Conservation (phyloP, 2,113 vertebrate genomes). For the Pelodiscus sinensis region DNA sequence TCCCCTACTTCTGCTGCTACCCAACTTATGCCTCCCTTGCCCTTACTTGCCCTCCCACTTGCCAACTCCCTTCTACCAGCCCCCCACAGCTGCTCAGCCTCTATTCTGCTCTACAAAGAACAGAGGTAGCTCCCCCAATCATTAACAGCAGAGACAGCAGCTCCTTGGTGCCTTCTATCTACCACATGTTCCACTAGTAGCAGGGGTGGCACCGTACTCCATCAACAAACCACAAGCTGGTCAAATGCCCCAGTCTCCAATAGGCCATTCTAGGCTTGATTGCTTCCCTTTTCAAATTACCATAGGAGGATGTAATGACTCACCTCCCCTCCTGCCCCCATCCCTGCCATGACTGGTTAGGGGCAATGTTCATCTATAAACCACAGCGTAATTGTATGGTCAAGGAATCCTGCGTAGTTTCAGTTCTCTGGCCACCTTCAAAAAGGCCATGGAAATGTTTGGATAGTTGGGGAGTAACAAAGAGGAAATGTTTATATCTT, state of each 20-base stretch:
- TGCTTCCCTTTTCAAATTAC: background rate
- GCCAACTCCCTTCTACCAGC: too few species aligned
- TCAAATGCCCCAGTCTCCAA: background rate
- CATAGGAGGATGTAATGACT: background rate
- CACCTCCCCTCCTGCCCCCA: background rate
- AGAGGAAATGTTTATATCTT: background rate
- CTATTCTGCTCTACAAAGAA: background rate
- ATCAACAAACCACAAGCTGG: background rate
- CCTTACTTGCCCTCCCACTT: too few species aligned
- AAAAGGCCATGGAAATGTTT: background rate
- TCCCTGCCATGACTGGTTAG: background rate
- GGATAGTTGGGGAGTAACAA: background rate
- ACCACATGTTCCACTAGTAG: background rate
- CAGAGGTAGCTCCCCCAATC: background rate
- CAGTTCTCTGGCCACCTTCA: background rate
- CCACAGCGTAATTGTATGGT: background rate
- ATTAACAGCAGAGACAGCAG: rapidly evolving
- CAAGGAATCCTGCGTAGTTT: too few species aligned
- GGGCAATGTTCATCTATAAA: too few species aligned
- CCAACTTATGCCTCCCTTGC: too few species aligned
- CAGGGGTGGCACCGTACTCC: rapidly evolving
- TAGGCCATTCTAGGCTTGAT: background rate
- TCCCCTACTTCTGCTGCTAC: too few species aligned
- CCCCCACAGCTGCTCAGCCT: background rate
- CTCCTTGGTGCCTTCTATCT: background rate